Percentiles rank a stretch among this genome's conserved stretches.
Conservation (phyloP, 2,113 vertebrate genomes). For the Meles meles region DNA sequence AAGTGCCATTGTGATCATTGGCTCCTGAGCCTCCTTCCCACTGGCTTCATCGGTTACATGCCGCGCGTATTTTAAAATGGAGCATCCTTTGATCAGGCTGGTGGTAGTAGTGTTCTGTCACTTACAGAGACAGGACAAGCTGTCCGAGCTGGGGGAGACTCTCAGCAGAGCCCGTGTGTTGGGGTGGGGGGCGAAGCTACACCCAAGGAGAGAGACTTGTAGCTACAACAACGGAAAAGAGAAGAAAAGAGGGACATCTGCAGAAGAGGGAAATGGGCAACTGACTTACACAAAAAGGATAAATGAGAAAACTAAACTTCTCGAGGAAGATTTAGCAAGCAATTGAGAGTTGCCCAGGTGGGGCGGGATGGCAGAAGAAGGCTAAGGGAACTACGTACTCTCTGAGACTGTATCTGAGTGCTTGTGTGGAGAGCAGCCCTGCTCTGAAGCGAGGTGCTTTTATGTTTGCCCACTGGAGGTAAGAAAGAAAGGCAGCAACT, state of each 20-base stretch:
- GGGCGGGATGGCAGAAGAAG: constrained; percentile 70
- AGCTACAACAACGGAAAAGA: background rate
- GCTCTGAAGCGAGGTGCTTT: constrained; percentile 11
- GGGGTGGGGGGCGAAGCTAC: background rate
- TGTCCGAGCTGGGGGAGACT: background rate
- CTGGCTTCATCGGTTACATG: background rate
- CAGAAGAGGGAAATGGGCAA: constrained; percentile 70
- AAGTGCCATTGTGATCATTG: background rate
- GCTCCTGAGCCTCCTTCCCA: background rate
- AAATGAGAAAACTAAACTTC: constrained; percentile 78
- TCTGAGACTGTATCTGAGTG: constrained; percentile 71
- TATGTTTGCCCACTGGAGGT: constrained; percentile 62
- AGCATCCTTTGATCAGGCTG: background rate
- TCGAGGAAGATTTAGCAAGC: constrained; percentile 71
- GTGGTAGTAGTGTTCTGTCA: background rate
- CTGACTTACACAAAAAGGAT: constrained; percentile 71
- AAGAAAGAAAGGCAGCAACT: constrained; percentile 61
- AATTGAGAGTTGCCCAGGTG: constrained; percentile 71
- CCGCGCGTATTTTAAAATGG: background rate
- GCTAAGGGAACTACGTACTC: constrained; percentile 68
- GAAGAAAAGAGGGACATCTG: background rate
- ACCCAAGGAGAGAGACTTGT: background rate
- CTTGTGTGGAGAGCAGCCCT: constrained; percentile 66
- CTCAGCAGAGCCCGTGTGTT: background rate
- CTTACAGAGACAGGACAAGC: background rate